Conservation (phyloP, 2,888 invertebrate genomes). For the Napeogenes sylphis region DNA sequence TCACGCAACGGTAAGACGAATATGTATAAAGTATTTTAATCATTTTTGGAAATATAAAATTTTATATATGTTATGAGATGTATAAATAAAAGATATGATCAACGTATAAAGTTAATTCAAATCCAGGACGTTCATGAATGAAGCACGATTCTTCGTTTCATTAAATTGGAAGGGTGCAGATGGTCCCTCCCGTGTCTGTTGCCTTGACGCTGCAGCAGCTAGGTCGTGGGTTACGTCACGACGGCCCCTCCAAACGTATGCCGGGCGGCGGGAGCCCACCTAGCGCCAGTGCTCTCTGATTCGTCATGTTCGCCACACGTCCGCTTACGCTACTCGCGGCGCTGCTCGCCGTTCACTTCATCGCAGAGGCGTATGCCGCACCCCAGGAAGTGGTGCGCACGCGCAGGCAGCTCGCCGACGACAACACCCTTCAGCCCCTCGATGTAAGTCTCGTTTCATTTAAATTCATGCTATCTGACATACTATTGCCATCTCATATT, state of each 20-base stretch:
- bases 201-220: background rate
- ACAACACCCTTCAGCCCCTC: constrained; percentile 63
- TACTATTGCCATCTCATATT: too few species aligned
- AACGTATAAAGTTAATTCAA: too few species aligned
- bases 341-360: constrained; percentile 38
- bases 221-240: constrained; percentile 18
- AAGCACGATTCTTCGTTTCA: background rate
- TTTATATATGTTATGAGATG: too few species aligned
- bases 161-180: background rate
- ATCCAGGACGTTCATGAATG: background rate
- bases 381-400: constrained; percentile 31
- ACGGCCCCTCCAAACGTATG: background rate
- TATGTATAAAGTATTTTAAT: too few species aligned
- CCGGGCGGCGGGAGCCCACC: background rate
- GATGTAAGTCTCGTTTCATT: constrained; percentile 47
- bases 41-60: too few species aligned
- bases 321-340: constrained; percentile 29
- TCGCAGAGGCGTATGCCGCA: constrained; percentile 36
- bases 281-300: constrained; percentile 22
- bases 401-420: constrained; percentile 63
- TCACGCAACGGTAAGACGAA: too few species aligned
- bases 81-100: too few species aligned
- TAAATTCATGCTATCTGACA: background rate
- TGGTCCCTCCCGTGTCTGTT: background rate
- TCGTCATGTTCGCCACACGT: constrained; percentile 29